phyloP scores from a whole-genome alignment of 2,113 vertebrate genomes.

The Delphinapterus leucas region DNA sequence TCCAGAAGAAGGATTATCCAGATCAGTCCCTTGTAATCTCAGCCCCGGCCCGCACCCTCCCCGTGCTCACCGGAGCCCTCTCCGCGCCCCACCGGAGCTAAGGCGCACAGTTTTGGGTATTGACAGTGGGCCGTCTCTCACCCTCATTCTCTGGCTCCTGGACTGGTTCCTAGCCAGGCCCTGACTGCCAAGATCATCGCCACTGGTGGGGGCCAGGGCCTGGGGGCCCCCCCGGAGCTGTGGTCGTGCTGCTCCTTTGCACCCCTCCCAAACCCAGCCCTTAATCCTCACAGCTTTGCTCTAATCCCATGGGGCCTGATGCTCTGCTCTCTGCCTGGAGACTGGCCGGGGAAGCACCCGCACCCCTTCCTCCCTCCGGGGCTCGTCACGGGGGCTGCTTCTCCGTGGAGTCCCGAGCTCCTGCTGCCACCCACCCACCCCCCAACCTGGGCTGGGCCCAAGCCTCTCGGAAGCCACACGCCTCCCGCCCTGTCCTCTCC shows the following conservation, averaged over 20 bases:
- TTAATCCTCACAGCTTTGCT: slow-evolving; percentile 74
- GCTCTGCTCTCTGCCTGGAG: slow-evolving; percentile 66
- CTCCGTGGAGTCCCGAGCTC: not conserved
- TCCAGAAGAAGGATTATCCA: slow-evolving; percentile 70
- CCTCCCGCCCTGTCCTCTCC: slow-evolving; percentile 61
- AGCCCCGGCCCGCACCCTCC: slow-evolving; percentile 39
- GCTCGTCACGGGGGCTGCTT: not conserved
- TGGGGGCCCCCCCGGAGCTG: not conserved
- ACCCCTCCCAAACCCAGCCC: slow-evolving; percentile 10
- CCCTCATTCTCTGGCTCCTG: not conserved
- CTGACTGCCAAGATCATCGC: not conserved
- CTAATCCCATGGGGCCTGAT: slow-evolving; percentile 66
- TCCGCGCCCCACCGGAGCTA: not conserved
- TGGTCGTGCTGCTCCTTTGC: not conserved
- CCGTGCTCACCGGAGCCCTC: not conserved
- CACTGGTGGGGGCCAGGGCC: not conserved
- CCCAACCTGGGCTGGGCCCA: not conserved
- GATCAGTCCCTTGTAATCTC: slow-evolving; percentile 71
- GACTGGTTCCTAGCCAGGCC: not conserved
- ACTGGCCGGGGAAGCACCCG: not conserved
- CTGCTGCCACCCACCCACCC: not conserved
- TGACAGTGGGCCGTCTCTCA: not conserved
- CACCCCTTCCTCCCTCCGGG: not conserved
- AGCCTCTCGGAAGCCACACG: not conserved
- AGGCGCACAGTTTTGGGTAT: not conserved